Evolutionary conservation across 2,888 invertebrate species (phyloP).

Genomic region (Rhodophaea formosa): DNA sequence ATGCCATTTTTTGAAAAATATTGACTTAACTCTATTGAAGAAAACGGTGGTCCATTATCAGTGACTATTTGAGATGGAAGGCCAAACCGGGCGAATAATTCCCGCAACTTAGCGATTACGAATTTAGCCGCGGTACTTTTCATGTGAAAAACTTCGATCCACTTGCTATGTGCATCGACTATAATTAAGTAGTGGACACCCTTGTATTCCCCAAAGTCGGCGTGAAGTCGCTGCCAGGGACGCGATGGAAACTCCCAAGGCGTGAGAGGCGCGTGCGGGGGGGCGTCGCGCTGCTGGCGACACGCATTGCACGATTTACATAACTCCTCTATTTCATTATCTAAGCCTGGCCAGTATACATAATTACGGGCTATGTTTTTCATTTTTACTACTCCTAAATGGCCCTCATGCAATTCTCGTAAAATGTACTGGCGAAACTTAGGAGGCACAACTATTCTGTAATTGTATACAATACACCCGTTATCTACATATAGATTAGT

Average conservation of each 20-base stretch:
- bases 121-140: neutral
- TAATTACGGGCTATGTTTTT: neutral
- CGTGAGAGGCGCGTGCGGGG: neutral
- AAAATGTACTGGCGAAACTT: neutral
- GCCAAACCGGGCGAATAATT: slow-evolving; percentile 24
- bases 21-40: slow-evolving; percentile 25
- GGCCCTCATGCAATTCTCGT: neutral
- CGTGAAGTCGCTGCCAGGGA: neutral
- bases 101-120: neutral
- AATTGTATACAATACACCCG: neutral
- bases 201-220: neutral
- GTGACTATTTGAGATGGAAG: slow-evolving; percentile 31
- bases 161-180: neutral
- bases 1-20: slow-evolving; percentile 27
- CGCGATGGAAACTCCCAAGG: neutral
- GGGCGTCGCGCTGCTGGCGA: neutral
- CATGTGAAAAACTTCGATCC: neutral
- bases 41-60: slow-evolving; percentile 35
- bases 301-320: neutral
- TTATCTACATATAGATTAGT: neutral
- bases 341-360: neutral
- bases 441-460: neutral
- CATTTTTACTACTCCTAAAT: neutral
- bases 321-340: neutral
- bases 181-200: neutral